These are phyloP conservation scores for Diorhabda carinulata DNA, from an alignment of 1,140 invertebrate genomes.

Conservation along the genomic window DNA sequence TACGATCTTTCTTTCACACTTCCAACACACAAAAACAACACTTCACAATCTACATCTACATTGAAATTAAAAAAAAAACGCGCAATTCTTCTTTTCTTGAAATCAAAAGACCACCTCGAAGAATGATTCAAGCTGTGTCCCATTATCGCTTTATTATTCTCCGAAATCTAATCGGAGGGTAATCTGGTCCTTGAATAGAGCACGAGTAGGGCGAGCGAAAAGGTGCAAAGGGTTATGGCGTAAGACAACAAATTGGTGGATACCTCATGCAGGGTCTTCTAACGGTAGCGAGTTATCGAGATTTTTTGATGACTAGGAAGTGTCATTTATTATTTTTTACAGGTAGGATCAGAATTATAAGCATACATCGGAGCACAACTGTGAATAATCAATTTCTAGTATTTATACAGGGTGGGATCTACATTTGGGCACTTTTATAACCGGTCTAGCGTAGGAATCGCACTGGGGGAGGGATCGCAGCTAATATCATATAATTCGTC, in stretches of 20 bases:
- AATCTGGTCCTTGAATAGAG: constrained; percentile 37
- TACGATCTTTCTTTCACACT: constrained; percentile 3
- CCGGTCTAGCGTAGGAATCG: too few relatives aligned
- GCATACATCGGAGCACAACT: too few relatives aligned
- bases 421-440: too few relatives aligned
- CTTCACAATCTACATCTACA: not conserved
- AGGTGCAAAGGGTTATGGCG: constrained; percentile 30
- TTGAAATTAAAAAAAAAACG: constrained; percentile 30
- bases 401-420: too few relatives aligned
- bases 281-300: constrained; percentile 36
- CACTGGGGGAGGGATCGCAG: too few relatives aligned
- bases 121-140: constrained; percentile 38
- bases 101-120: constrained; percentile 36
- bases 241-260: constrained; percentile 22
- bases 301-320: constrained; percentile 11
- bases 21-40: not conserved
- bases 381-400: too few relatives aligned
- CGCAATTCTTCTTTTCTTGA: constrained; percentile 19
- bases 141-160: constrained; percentile 42
- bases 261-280: constrained; percentile 28
- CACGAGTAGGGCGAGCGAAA: constrained; percentile 27
- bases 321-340: not conserved
- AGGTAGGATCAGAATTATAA: too few relatives aligned
- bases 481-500: too few relatives aligned
- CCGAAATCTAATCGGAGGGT: constrained; percentile 35